Evolutionary conservation across 2,113 vertebrate species (phyloP).

Genomic region (Spea multiplicata): DNA sequence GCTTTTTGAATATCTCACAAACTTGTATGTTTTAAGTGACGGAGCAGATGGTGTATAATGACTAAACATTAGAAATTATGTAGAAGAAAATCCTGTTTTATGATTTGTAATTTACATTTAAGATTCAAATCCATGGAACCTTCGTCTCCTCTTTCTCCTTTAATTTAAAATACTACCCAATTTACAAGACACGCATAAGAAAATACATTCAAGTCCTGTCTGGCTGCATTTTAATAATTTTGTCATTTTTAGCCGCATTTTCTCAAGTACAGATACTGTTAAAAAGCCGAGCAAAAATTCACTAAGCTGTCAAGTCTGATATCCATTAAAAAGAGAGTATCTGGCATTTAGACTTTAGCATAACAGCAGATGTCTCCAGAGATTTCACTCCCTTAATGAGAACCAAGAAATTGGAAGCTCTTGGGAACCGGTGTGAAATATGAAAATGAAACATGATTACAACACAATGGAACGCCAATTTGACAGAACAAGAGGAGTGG

Average conservation of each 20-base stretch:
- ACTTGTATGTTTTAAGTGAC: neutral
- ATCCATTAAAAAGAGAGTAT: constrained; percentile 41
- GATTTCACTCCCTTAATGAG: constrained; percentile 47
- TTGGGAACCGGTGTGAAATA: constrained; percentile 38
- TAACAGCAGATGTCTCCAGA: constrained; percentile 42
- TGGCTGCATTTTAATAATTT: constrained; percentile 7
- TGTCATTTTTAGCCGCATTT: constrained; percentile 21
- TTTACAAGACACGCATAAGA: neutral
- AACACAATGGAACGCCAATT: constrained; percentile 46
- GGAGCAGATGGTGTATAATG: neutral
- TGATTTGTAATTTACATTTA: neutral
- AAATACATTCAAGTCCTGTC: constrained; percentile 5
- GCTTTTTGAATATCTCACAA: too few species aligned
- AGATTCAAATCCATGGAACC: neutral
- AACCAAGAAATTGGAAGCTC: constrained; percentile 39
- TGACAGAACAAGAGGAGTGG: constrained; percentile 38
- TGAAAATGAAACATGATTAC: constrained; percentile 47
- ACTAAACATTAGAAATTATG: neutral
- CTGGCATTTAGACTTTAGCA: constrained; percentile 43
- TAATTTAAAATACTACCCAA: neutral
- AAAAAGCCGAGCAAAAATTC: constrained; percentile 34
- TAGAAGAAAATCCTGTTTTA: neutral
- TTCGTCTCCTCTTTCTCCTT: neutral
- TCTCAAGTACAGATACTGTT: constrained; percentile 35
- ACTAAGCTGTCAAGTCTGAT: constrained; percentile 44